These are phyloP conservation scores for Acronicta leporina DNA, from an alignment of 2,888 invertebrate genomes.

Conservation along the genomic window DNA sequence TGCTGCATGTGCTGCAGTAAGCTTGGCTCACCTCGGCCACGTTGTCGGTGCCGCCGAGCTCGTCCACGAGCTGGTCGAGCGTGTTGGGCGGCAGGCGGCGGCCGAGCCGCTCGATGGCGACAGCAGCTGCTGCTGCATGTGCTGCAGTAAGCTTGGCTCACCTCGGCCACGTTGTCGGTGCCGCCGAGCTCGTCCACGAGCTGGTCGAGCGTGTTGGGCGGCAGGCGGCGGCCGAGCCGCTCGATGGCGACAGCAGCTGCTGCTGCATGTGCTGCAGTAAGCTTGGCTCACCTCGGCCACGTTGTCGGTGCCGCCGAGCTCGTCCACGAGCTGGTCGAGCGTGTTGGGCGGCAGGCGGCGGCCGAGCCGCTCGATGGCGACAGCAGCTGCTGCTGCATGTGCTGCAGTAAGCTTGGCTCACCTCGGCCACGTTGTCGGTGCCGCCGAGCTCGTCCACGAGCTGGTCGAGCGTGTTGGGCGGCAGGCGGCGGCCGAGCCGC, in stretches of 20 bases:
- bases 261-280: constrained; percentile 95
- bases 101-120: too few species aligned
- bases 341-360: constrained; percentile 98
- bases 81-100: too few species aligned
- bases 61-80: too few species aligned
- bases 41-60: too few species aligned
- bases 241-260: constrained; percentile 95
- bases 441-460: constrained; percentile 99
- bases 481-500: constrained; percentile 94
- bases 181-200: too few species aligned
- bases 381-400: constrained; percentile 46
- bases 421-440: constrained; percentile 98
- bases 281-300: constrained; percentile 95
- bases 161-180: too few species aligned
- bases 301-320: constrained; percentile 98
- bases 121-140: too few species aligned
- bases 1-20: too few species aligned
- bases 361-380: constrained; percentile 94
- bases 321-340: constrained; percentile 99
- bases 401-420: constrained; percentile 54
- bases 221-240: too few species aligned
- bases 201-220: too few species aligned
- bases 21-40: too few species aligned
- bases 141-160: too few species aligned
- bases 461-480: constrained; percentile 99